Evolutionary conservation across 1,140 invertebrate species (phyloP), one percentile per base, ranked within the genome.

Genomic region (Oncopeltus fasciatus): DNA sequence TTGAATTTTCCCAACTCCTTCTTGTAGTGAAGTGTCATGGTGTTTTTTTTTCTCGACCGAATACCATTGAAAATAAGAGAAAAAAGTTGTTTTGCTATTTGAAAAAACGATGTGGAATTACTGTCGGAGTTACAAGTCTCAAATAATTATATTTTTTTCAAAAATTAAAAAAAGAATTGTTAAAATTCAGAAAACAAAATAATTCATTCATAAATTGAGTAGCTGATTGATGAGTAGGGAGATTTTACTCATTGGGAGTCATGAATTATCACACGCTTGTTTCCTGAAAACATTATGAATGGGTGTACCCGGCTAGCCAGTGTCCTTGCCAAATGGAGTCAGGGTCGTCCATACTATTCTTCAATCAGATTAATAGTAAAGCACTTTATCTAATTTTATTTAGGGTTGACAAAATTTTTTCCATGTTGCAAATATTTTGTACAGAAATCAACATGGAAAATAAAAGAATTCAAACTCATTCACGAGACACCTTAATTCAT

Each of bases 201-300:
- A 38, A 38, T 5, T 38, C 5, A 5, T 38, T 38, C 14, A 8
- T 38, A 38, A 38, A 8, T 38, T 5, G 5, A 5, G 31, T 8
- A 38, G 14, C 5, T 5, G 14, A 38, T 14, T 8, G 31, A 38
- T 8, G 31, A 38, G 31, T 38, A 38, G 31, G 14, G 31, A 14
- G 31, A 38, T 38, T 38, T 38, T 38, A 14, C 26, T 53, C 49
- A n/a, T n/a, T n/a, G n/a, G n/a, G n/a, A n/a, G n/a, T n/a, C n/a
- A n/a, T n/a, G 20, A 24, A 53, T 24, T 24, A 24, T 24, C 14
- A 14, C 49, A 53, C 16, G 26, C 49, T 24, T 53, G 49, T 26
- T 53, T 53, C 49, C 49, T 53, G 49, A 53, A 53, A 53, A 53
- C 26, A 53, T 53, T 53, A 53, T 53, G 49, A 53, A 53, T 53